phyloP scores from a whole-genome alignment of 2,797 vertebrate genomes.

The Chaetophractus vellerosus region DNA sequence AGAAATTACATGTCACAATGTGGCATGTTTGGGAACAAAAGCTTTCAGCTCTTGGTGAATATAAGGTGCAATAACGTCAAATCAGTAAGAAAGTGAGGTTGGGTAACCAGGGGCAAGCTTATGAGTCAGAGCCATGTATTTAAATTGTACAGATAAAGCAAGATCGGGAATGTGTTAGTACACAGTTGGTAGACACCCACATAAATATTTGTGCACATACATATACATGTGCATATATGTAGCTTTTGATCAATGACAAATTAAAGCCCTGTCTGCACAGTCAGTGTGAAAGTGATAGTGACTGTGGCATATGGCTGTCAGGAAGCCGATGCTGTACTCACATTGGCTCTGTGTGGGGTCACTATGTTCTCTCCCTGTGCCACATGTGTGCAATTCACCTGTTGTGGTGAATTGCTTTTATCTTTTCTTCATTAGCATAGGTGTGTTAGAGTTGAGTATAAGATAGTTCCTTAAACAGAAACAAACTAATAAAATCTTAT shows the following conservation, averaged over 20 bases:
- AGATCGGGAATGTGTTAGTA: background rate
- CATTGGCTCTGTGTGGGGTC: background rate
- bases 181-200: background rate
- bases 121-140: background rate
- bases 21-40: background rate
- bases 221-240: background rate
- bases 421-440: background rate
- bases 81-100: background rate
- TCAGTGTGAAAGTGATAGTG: background rate
- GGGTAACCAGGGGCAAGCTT: background rate
- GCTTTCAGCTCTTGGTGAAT: background rate
- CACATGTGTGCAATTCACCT: background rate
- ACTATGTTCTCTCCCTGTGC: background rate
- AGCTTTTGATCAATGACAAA: background rate
- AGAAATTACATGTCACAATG: background rate
- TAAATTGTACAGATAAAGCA: background rate
- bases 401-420: background rate
- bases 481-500: background rate
- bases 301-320: background rate
- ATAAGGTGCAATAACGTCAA: background rate
- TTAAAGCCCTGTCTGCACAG: background rate
- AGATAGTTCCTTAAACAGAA: constrained; percentile 59
- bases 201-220: background rate
- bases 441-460: constrained; percentile 32
- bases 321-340: background rate